Evolutionary conservation across 2,888 invertebrate species (phyloP), one percentile per base, ranked within the genome.

Genomic region (Orthonychiurus folsomi): DNA sequence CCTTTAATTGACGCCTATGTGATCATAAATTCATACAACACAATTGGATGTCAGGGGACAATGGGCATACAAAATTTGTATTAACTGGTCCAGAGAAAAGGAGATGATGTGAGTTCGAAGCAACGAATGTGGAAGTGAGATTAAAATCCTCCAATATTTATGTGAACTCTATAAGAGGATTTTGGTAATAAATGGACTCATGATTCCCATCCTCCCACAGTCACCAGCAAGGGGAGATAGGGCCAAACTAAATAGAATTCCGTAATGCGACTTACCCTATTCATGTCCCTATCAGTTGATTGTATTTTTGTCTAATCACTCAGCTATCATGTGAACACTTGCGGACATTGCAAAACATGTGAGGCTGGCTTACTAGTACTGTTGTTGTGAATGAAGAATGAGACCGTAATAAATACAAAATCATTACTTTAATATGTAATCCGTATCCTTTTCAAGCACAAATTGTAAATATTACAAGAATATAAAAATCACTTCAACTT

Each of bases 401-500:
- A n/a, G n/a, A n/a, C n/a, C n/a, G n/a, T n/a, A n/a, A n/a, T n/a
- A n/a, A n/a, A n/a, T n/a, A n/a, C n/a, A n/a, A n/a, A n/a, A n/a
- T n/a, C n/a, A n/a, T n/a, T n/a, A n/a, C n/a, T n/a, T n/a, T n/a
- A n/a, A n/a, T n/a, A n/a, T n/a, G n/a, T n/a, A n/a, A n/a, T n/a
- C n/a, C n/a, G n/a, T n/a, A n/a, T n/a, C n/a, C n/a, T n/a, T n/a
- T n/a, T n/a, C n/a, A n/a, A n/a, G n/a, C n/a, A n/a, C n/a, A n/a
- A n/a, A n/a, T n/a, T n/a, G n/a, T n/a, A n/a, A n/a, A n/a, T n/a
- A n/a, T n/a, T n/a, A n/a, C n/a, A n/a, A n/a, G n/a, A n/a, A n/a
- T n/a, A n/a, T n/a, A n/a, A n/a, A n/a, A n/a, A n/a, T 96, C 15
- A 90, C 86, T 81, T 99, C 99, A 2, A 99, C 93, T 78, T 99